Conservation (phyloP, 35 echinoderm and acorn worm genomes). For the Eucidaris tribuloides region DNA sequence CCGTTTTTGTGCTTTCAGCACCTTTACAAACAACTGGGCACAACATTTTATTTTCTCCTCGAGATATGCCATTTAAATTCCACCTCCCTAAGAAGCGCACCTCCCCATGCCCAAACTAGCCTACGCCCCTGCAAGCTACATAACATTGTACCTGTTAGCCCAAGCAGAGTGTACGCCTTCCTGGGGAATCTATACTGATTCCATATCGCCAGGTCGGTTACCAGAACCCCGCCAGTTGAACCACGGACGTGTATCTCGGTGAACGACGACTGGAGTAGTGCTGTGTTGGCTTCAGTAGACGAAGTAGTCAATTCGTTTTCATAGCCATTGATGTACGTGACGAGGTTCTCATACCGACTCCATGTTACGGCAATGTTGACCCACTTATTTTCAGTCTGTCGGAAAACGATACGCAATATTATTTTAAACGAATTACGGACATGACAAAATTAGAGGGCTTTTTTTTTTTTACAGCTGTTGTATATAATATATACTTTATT, state of each 20-base stretch:
- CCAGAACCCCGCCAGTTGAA: not conserved
- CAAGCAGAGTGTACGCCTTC: not conserved
- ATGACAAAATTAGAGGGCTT: no score
- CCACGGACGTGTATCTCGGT: not conserved
- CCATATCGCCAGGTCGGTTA: slow-evolving; percentile 5
- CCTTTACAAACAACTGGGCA: no score
- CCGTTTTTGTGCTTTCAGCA: no score
- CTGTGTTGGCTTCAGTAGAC: not conserved
- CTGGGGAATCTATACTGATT: not conserved
- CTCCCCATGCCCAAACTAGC: no score
- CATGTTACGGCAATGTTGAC: slow-evolving; percentile 58
- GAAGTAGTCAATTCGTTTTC: not conserved
- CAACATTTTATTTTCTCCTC: no score
- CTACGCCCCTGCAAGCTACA: not conserved
- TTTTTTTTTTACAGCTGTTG: no score
- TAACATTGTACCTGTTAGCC: slow-evolving; percentile 25
- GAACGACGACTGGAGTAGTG: not conserved
- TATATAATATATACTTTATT: no score
- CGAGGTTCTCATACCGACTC: slow-evolving; percentile 10
- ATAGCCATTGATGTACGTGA: slow-evolving; percentile 33
- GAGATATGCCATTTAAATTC: not conserved
- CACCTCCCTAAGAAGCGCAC: no score
- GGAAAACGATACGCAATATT: no score
- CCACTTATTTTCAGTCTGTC: no score
- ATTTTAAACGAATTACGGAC: no score